These are phyloP conservation scores for Rynchops niger DNA, from an alignment of 2,113 vertebrate genomes.

Conservation along the genomic window DNA sequence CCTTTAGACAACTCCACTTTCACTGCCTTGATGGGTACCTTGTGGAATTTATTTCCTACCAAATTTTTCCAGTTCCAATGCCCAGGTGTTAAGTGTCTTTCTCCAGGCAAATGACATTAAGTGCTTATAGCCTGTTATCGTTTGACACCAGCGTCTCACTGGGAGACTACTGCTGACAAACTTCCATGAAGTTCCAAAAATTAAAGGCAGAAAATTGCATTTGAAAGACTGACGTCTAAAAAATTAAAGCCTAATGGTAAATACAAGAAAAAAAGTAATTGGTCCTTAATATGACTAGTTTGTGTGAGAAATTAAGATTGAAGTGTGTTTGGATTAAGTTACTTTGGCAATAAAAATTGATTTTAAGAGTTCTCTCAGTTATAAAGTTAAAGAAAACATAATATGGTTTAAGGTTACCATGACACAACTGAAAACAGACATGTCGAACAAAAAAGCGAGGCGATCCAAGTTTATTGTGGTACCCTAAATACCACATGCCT, in stretches of 20 bases:
- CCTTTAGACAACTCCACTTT: not conserved
- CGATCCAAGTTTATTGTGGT: not conserved
- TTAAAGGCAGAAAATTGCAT: not conserved
- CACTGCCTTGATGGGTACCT: not conserved
- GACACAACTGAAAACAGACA: not conserved
- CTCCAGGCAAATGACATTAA: not conserved
- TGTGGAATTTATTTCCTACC: not conserved
- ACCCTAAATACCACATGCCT: not conserved
- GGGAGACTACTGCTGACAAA: not conserved
- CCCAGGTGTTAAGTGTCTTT: not conserved
- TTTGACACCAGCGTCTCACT: not conserved
- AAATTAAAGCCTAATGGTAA: not conserved
- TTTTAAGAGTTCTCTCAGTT: not conserved
- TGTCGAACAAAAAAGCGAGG: not conserved
- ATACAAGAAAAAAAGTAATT: not conserved
- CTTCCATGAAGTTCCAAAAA: not conserved
- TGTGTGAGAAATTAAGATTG: not conserved
- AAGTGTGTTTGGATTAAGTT: not conserved
- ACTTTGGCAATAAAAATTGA: not conserved
- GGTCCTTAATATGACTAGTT: not conserved
- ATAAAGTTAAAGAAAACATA: not conserved
- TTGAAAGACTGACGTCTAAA: not conserved
- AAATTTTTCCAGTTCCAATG: not conserved
- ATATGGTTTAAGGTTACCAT: not conserved
- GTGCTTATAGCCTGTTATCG: not conserved